Percentiles rank a stretch among this genome's conserved stretches.
These are phyloP conservation scores for Mystacides longicornis DNA, from an alignment of 2,888 invertebrate species.

Conservation along the genomic window DNA sequence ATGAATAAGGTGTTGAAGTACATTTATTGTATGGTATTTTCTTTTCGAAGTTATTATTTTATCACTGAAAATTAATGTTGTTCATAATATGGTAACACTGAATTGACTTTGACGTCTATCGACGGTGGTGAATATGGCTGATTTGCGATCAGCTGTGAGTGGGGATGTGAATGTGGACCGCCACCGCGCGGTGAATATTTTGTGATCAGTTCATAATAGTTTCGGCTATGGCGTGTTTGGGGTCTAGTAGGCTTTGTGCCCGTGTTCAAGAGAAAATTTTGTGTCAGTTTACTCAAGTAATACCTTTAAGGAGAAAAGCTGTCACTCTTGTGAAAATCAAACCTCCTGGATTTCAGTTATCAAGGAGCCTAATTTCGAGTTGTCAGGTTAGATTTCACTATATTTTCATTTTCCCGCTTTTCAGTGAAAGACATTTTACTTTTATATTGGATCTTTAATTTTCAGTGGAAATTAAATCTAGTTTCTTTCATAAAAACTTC, in stretches of 20 bases:
- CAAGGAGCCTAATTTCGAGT: slow-evolving; percentile 36
- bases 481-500: slow-evolving; percentile 20
- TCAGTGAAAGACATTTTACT: slow-evolving; percentile 9
- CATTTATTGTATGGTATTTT: too few species aligned
- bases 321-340: slow-evolving; percentile 60
- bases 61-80: neutral
- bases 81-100: slow-evolving; percentile 7
- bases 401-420: slow-evolving; percentile 16
- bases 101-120: slow-evolving; percentile 10
- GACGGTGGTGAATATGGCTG: slow-evolving; percentile 31
- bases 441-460: slow-evolving; percentile 38
- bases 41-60: too few species aligned
- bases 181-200: slow-evolving; percentile 21
- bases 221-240: slow-evolving; percentile 77
- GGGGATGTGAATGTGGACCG: slow-evolving; percentile 26
- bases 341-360: slow-evolving; percentile 53
- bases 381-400: slow-evolving; percentile 36
- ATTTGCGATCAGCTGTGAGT: slow-evolving; percentile 49
- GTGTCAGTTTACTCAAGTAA: slow-evolving; percentile 70
- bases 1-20: too few species aligned
- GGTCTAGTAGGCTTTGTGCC: slow-evolving; percentile 75
- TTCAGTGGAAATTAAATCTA: slow-evolving; percentile 26
- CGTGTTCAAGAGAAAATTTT: slow-evolving; percentile 70
- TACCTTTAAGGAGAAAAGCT: slow-evolving; percentile 57
- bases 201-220: slow-evolving; percentile 55